Base-by-base conservation (phyloP, 2,888 invertebrate genomes). In the Megaustenia siamemsis region DNA sequence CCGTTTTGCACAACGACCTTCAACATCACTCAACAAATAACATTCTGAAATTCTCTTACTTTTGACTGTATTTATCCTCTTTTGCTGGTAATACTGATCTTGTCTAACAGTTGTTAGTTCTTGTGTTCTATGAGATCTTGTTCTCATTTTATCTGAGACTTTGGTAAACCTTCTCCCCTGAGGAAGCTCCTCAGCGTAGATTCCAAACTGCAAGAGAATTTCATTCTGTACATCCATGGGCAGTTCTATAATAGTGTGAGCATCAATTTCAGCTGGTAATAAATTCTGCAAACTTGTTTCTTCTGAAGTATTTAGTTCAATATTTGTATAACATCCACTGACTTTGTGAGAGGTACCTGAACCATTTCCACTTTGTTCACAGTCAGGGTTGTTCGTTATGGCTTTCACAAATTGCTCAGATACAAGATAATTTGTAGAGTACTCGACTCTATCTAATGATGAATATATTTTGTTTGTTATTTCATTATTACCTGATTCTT, bases 181-280 rank as follows among this genome's bases (percentile, higher is more conserved):
- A 15, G 63, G 60, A 43, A 53, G 56, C 2, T 77, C 68, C 40
- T 85, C 75, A 35, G 69, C 56, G 28, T 35, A 32, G 12, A 66
- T 81, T 32, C 60, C 79, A 76, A 56, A 69, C 49, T 88, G 85
- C 18, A 43, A 38, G 1, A 89, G 78, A 63, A 90, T 73, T 77
- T 91, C 91, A 32, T 87, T 75, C 68, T 91, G 90, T 63, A 91
- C 89, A 18, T 90, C 90, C 38, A 69, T 15, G 56, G 92, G 91
- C 38, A 91, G 86, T 35, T 86, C 85, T 43, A 40, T 18, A 82
- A 91, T 90, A 21, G 90, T 89, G 1, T 88, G 81, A 32, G 75
- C 85, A 82, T 91, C 91, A 35, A 91, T 81, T 68, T 85, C 83
- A 43, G 79, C 68, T 38, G 90, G 89, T 18, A 86, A 63, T 4